Conservation (phyloP, 1,140 invertebrate species). For the Drosophila subobscura region DNA sequence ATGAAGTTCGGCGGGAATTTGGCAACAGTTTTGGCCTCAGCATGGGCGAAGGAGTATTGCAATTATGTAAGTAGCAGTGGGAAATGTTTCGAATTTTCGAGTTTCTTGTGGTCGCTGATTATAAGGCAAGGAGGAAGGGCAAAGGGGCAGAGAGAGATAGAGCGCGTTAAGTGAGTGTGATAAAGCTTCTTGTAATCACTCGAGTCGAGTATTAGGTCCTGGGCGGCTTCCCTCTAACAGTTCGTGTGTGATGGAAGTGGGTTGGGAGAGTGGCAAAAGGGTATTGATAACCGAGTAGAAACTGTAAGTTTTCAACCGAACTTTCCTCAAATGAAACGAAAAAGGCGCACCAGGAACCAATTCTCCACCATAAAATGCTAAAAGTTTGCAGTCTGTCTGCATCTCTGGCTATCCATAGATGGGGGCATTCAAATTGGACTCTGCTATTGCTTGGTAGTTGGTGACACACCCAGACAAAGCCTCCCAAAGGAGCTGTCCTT, state of each 20-base stretch:
- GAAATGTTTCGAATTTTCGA: conserved; percentile 79
- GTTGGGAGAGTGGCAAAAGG: not conserved
- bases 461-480: conserved; percentile 23
- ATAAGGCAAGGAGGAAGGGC: not conserved
- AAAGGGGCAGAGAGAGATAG: not conserved
- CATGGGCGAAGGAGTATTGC: conserved; percentile 38
- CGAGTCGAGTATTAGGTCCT: conserved; percentile 66
- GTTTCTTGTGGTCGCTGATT: conserved; percentile 73
- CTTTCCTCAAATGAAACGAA: conserved; percentile 33
- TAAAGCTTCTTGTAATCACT: conserved; percentile 65
- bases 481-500: conserved; percentile 22
- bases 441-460: conserved; percentile 44
- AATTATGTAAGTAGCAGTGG: conserved; percentile 79
- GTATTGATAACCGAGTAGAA: conserved; percentile 39
- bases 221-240: conserved; percentile 1
- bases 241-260: conserved; percentile 9
- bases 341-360: conserved; percentile 29
- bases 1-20: conserved; percentile 77
- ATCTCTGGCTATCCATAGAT: conserved; percentile 19
- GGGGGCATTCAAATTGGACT: conserved; percentile 64
- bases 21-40: conserved; percentile 49
- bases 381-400: conserved; percentile 24
- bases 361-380: conserved; percentile 19
- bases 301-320: conserved; percentile 32
- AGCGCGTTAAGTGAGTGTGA: conserved; percentile 61